Conservation (phyloP, 2,888 invertebrate genomes). For the Drymonia ruficornis region DNA sequence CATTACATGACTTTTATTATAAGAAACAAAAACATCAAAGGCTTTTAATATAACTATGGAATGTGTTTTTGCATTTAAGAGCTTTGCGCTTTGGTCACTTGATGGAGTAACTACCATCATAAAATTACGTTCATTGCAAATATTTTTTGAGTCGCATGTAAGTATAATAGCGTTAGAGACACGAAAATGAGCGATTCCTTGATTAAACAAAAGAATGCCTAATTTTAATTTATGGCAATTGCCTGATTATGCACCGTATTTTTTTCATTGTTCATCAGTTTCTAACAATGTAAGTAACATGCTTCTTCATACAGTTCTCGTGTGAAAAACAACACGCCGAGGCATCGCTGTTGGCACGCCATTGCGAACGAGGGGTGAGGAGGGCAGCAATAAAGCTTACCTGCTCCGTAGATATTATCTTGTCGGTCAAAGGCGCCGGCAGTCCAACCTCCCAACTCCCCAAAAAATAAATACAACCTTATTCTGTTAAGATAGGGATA, state of each 20-base stretch:
- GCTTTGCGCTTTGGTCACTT: too few relatives aligned
- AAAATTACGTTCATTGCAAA: too few relatives aligned
- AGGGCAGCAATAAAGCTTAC: constrained; percentile 75
- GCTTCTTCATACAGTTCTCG: constrained; percentile 33
- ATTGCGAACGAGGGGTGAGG: constrained; percentile 42
- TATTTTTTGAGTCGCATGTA: too few relatives aligned
- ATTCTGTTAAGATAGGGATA: constrained; percentile 30
- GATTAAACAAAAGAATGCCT: too few relatives aligned
- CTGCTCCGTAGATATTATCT: constrained; percentile 82
- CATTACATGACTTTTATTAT: too few relatives aligned
- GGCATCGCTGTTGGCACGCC: constrained; percentile 45
- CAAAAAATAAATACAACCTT: constrained; percentile 36
- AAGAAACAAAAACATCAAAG: too few relatives aligned
- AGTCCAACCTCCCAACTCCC: constrained; percentile 37
- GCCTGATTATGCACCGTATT: not conserved
- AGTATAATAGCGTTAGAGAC: too few relatives aligned
- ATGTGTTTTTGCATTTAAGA: too few relatives aligned
- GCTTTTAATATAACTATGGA: too few relatives aligned
- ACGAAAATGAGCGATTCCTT: too few relatives aligned
- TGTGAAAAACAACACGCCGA: constrained; percentile 67
- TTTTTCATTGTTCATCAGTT: not conserved
- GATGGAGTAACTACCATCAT: too few relatives aligned
- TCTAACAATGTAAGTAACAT: not conserved
- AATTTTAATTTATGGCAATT: too few relatives aligned
- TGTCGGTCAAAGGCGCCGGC: constrained; percentile 78